Percentiles rank a stretch among this genome's conserved stretches.
phyloP scores from a whole-genome alignment of 2,888 invertebrate genomes.

The Andrena haemorrhoa region DNA sequence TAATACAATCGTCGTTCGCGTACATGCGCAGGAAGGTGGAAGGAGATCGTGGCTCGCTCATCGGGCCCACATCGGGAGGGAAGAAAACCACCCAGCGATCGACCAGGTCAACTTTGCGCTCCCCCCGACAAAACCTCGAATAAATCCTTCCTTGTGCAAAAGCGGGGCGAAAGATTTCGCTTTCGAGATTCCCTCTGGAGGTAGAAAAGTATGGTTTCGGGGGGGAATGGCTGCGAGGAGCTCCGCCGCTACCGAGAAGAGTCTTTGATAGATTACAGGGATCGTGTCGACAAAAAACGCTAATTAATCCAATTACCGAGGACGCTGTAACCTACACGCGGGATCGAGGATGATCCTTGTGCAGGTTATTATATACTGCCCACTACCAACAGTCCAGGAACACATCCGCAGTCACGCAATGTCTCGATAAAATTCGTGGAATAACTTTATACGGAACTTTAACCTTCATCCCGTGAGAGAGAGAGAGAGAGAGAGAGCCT shows the following conservation, averaged over 20 bases:
- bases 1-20: constrained; percentile 82
- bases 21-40: constrained; percentile 37
- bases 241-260: constrained; percentile 38
- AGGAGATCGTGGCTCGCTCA: constrained; percentile 26
- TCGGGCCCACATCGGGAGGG: background rate
- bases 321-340: constrained; percentile 68
- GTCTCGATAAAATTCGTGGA: constrained; percentile 80
- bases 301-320: constrained; percentile 83
- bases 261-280: constrained; percentile 74
- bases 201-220: background rate
- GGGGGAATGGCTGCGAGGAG: constrained; percentile 1
- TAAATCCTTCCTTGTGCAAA: too few species aligned
- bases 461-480: constrained; percentile 55
- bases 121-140: too few species aligned
- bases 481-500: too few species aligned
- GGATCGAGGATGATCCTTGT: constrained; percentile 62
- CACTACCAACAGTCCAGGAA: constrained; percentile 75
- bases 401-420: constrained; percentile 80
- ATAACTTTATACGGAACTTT: constrained; percentile 73
- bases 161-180: background rate
- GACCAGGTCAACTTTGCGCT: too few species aligned
- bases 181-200: background rate
- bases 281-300: constrained; percentile 74
- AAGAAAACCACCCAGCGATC: background rate
- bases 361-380: constrained; percentile 72